Conservation (phyloP, 2,888 invertebrate genomes). For the Andrena praecox region DNA sequence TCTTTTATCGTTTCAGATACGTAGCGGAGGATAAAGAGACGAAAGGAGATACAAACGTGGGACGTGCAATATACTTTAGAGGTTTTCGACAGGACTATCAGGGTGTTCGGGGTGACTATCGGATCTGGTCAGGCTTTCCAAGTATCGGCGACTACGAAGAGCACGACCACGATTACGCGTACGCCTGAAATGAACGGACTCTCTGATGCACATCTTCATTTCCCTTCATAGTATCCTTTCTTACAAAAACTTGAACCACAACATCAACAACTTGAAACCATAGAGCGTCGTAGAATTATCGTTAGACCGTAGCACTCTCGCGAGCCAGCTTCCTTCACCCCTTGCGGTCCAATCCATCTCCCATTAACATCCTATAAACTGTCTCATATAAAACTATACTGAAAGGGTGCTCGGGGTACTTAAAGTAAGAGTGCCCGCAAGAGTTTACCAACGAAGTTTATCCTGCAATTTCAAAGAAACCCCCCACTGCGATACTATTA, state of each 20-base stretch:
- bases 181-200: constrained; percentile 75
- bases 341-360: no score
- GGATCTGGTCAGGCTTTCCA: constrained; percentile 66
- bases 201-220: constrained; percentile 3
- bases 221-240: constrained; percentile 1
- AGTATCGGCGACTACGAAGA: constrained; percentile 79
- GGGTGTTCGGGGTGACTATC: constrained; percentile 63
- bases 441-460: no score
- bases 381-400: no score
- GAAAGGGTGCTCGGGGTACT: no score
- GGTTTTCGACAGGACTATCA: constrained; percentile 61
- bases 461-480: no score
- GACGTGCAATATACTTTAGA: constrained; percentile 59
- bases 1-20: background rate
- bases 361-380: no score
- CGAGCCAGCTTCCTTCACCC: no score
- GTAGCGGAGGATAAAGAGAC: constrained; percentile 29
- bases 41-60: constrained; percentile 66
- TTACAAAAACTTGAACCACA: background rate
- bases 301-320: no score
- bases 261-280: no score
- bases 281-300: no score
- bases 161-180: constrained; percentile 78
- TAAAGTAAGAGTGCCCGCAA: no score
- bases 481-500: no score